phyloP scores from a whole-genome alignment of 2,113 vertebrate species.

The Tetrax tetrax region DNA sequence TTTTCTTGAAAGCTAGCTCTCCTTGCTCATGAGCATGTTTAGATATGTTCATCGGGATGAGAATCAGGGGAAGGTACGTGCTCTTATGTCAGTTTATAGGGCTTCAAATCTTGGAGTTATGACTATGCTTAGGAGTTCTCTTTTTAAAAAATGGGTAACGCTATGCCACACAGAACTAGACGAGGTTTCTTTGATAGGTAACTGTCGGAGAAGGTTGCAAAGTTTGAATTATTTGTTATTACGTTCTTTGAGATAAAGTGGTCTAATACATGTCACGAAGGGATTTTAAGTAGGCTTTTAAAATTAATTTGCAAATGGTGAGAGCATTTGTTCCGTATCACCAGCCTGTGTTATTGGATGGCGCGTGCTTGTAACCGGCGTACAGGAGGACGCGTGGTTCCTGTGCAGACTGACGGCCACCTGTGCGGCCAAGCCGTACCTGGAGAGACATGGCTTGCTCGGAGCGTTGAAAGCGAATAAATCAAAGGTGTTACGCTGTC shows the following conservation, averaged over 20 bases:
- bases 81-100: not conserved
- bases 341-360: not conserved
- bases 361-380: fast-evolving
- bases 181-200: not conserved
- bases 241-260: not conserved
- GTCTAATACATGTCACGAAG: not conserved
- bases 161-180: not conserved
- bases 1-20: not conserved
- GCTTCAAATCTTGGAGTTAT: not conserved
- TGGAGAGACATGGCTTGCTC: not conserved
- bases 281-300: not conserved
- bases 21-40: not conserved
- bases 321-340: not conserved
- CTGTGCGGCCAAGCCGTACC: not conserved
- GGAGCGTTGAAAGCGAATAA: not conserved
- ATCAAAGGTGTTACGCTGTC: not conserved
- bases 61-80: not conserved
- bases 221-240: not conserved
- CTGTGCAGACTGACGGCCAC: fast-evolving
- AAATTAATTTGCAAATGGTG: not conserved
- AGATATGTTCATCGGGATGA: not conserved
- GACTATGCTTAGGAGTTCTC: not conserved
- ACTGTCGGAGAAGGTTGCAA: not conserved
- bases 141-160: no score
- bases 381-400: no score